These are phyloP conservation scores for Charina bottae DNA, from an alignment of 2,113 vertebrate genomes.

Conservation along the genomic window DNA sequence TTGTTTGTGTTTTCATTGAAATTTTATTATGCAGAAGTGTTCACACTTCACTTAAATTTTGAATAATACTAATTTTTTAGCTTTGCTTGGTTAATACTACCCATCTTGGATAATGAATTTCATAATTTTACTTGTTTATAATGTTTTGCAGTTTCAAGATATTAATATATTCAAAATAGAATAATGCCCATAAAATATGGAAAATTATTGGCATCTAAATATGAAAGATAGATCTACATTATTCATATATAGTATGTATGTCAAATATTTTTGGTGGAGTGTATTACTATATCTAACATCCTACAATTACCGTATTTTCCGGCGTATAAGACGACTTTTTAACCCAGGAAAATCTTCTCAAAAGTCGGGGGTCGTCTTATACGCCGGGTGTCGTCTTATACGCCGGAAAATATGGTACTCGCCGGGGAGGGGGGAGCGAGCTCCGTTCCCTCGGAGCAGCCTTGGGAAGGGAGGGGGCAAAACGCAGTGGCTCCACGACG, in stretches of 20 bases:
- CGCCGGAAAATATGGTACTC: too few relatives aligned
- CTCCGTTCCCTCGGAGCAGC: too few relatives aligned
- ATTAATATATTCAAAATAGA: background rate
- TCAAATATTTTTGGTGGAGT: background rate
- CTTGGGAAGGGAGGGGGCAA: too few relatives aligned
- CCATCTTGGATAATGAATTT: background rate
- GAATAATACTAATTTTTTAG: background rate
- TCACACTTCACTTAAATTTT: background rate
- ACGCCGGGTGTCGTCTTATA: too few relatives aligned
- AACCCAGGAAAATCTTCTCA: too few relatives aligned
- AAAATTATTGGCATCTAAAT: background rate
- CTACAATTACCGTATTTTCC: too few relatives aligned
- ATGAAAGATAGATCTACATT: background rate
- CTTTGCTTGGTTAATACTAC: background rate
- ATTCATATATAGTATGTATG: background rate
- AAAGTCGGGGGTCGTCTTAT: too few relatives aligned
- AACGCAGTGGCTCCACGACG: too few relatives aligned
- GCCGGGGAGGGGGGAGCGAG: too few relatives aligned
- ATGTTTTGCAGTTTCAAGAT: background rate
- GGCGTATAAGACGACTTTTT: too few relatives aligned
- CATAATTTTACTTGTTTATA: background rate
- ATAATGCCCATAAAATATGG: background rate
- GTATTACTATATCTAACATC: background rate
- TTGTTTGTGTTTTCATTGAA: background rate
- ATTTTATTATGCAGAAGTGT: background rate